Evolutionary conservation across 2,113 vertebrate genomes (phyloP).

Genomic region (Hippocampus barbouri): DNA sequence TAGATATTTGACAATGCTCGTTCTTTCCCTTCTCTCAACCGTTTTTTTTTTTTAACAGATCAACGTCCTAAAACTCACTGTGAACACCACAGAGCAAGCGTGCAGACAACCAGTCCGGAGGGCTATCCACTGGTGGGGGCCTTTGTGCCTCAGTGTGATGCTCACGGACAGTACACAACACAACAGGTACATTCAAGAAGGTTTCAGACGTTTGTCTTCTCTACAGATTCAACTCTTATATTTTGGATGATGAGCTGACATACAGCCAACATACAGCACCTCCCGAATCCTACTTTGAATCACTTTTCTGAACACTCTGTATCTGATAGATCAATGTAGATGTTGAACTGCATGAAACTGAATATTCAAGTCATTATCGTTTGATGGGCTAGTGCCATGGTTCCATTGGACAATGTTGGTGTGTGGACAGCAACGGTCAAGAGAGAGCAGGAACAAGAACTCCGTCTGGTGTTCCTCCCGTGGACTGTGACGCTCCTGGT

Average conservation of each 20-base stretch:
- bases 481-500: conserved; percentile 61
- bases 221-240: neutral
- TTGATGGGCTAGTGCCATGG: conserved; percentile 42
- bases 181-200: conserved; percentile 53
- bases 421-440: conserved; percentile 72
- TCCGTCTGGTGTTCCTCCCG: conserved; percentile 33
- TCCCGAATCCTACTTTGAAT: neutral
- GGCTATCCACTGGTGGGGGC: conserved; percentile 30
- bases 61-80: conserved; percentile 62
- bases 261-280: neutral
- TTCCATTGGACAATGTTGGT: conserved; percentile 81
- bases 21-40: neutral
- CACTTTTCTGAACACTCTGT: neutral
- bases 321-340: neutral
- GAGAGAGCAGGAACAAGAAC: conserved; percentile 76
- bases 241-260: neutral
- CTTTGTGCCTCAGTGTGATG: conserved; percentile 78
- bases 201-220: neutral
- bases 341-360: neutral
- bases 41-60: no score
- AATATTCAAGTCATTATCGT: neutral
- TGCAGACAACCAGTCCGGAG: conserved; percentile 30
- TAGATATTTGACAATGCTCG: neutral
- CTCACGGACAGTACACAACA: conserved; percentile 71
- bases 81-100: conserved; percentile 65